Conservation (phyloP, 2,113 vertebrate genomes). For the Chaetops frenatus region DNA sequence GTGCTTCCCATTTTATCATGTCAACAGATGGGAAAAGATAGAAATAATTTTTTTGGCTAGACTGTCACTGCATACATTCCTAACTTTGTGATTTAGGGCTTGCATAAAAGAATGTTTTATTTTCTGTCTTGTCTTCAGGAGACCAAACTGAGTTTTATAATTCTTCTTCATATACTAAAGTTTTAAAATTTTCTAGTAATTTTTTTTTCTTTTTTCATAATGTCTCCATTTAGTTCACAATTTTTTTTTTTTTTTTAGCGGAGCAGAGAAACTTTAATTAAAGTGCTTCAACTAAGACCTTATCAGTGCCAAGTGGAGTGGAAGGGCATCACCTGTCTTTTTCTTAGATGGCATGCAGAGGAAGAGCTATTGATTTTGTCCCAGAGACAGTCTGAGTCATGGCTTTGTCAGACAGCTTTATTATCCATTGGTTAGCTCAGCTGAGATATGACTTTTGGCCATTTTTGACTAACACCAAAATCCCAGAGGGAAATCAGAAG, state of each 20-base stretch:
- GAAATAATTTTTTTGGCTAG: background rate
- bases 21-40: background rate
- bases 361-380: conserved; percentile 4
- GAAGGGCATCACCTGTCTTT: background rate
- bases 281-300: background rate
- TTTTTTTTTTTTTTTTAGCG: background rate
- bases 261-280: background rate
- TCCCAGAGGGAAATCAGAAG: background rate
- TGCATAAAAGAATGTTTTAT: background rate
- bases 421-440: background rate
- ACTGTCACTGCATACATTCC: background rate
- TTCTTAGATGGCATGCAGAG: background rate
- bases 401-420: conserved; percentile 7
- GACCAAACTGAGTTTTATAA: background rate
- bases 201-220: background rate
- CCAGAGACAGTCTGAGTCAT: background rate
- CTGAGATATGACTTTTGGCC: background rate
- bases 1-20: background rate
- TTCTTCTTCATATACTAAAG: background rate
- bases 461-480: background rate
- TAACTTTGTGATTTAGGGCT: background rate
- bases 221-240: background rate
- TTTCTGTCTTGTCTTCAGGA: background rate
- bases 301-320: background rate
- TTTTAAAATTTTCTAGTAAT: background rate